Evolutionary conservation across 2,797 vertebrate genomes (phyloP).

Genomic region (Stomatorhinus walkeri): DNA sequence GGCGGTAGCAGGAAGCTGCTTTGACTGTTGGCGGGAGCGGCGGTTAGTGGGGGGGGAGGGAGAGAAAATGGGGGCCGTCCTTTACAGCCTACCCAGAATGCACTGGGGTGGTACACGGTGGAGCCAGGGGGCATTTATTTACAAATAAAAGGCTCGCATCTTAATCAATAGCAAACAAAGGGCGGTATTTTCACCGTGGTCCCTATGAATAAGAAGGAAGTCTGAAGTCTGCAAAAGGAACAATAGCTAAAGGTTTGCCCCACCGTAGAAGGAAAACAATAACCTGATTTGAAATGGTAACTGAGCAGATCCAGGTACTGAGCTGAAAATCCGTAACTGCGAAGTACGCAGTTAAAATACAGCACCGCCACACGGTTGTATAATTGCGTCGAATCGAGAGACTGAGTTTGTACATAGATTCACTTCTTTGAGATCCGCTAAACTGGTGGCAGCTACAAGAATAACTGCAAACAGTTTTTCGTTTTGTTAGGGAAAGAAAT

Average conservation of each 20-base stretch:
- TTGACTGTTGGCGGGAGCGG: slow-evolving; percentile 34
- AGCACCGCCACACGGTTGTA: neutral
- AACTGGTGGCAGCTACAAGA: neutral
- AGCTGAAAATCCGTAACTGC: neutral
- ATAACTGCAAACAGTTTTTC: neutral
- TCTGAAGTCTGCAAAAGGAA: neutral
- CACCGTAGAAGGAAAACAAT: neutral
- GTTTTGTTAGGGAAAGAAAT: neutral
- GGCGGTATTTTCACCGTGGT: neutral
- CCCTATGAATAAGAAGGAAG: neutral
- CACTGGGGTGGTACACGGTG: neutral
- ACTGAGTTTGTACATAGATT: neutral
- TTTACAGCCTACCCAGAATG: neutral
- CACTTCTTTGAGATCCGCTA: neutral
- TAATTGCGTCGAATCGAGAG: neutral
- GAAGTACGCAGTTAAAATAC: neutral
- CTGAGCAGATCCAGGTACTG: neutral
- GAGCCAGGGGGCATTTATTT: neutral
- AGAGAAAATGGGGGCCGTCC: slow-evolving; percentile 10
- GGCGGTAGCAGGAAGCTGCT: slow-evolving; percentile 15
- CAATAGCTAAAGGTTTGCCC: neutral
- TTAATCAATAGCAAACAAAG: neutral
- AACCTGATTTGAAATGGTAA: neutral
- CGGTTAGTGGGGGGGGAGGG: slow-evolving; percentile 4
- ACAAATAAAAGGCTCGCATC: neutral